Evolutionary conservation across 2,888 invertebrate genomes (phyloP).

Genomic region (Alviniconcha strummeri): DNA sequence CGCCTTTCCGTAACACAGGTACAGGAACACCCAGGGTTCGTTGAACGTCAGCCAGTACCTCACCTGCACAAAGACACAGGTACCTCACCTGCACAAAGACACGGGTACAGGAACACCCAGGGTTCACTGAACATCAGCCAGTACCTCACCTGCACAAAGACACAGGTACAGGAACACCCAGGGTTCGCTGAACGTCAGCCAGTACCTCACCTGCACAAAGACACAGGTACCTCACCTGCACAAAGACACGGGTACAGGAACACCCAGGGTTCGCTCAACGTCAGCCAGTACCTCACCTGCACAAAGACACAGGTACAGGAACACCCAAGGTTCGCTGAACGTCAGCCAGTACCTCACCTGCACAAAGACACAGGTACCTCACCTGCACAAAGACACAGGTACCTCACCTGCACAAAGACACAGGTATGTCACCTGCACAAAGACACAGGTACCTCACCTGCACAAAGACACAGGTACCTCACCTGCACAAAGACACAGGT

Average conservation of each 20-base stretch:
- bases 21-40: constrained; percentile 78
- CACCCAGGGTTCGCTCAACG: constrained; percentile 83
- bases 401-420: constrained; percentile 64
- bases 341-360: constrained; percentile 81
- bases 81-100: constrained; percentile 22
- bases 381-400: constrained; percentile 46
- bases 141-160: constrained; percentile 68
- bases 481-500: constrained; percentile 42
- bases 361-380: background rate
- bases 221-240: too few species aligned
- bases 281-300: constrained; percentile 80
- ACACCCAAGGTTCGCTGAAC: constrained; percentile 82
- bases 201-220: constrained; percentile 73
- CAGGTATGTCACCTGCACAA: constrained; percentile 49
- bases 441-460: too few species aligned
- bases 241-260: constrained; percentile 44
- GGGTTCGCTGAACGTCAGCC: constrained; percentile 88
- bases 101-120: constrained; percentile 57
- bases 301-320: constrained; percentile 30
- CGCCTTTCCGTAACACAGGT: constrained; percentile 53
- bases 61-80: constrained; percentile 42
- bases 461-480: constrained; percentile 73
- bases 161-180: constrained; percentile 55
- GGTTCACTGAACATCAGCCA: constrained; percentile 90
- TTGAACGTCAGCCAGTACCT: constrained; percentile 85